phyloP scores from a whole-genome alignment of 2,888 invertebrate species.

The Drosophila prostipennis region DNA sequence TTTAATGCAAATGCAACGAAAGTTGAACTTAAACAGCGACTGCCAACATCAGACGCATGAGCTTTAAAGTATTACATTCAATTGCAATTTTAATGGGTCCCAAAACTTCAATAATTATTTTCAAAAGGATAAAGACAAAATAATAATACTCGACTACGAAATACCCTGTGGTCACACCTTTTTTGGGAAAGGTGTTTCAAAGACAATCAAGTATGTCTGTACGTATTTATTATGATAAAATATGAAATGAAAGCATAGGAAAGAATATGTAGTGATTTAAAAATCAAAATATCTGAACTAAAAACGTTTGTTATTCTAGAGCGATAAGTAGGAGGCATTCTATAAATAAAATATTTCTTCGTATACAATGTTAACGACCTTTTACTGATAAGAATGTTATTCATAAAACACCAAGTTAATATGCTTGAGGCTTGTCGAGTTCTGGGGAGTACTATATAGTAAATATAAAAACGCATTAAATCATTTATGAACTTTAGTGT shows the following conservation, averaged over 20 bases:
- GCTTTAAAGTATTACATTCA: not conserved
- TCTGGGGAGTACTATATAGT: not conserved
- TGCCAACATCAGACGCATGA: too few species aligned
- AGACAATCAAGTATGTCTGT: too few species aligned
- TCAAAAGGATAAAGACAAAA: not conserved
- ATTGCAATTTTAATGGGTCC: slow-evolving; percentile 3
- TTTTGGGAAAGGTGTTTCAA: not conserved
- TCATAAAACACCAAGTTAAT: not conserved
- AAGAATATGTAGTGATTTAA: too few species aligned
- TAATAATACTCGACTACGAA: not conserved
- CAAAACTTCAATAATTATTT: not conserved
- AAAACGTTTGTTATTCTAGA: too few species aligned
- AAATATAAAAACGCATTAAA: not conserved
- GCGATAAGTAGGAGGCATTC: not conserved
- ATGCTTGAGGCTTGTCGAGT: not conserved
- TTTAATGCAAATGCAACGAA: not conserved
- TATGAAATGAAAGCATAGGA: too few species aligned
- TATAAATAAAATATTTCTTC: not conserved
- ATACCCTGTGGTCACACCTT: not conserved
- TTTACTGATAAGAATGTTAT: slow-evolving; percentile 1
- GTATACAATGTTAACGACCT: not conserved
- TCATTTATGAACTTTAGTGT: too few species aligned
- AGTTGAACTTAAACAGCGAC: not conserved
- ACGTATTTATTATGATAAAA: too few species aligned
- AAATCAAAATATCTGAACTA: too few species aligned